These are phyloP conservation scores for Lagodon rhomboides DNA, from an alignment of 2,797 vertebrate species.

Conservation along the genomic window DNA sequence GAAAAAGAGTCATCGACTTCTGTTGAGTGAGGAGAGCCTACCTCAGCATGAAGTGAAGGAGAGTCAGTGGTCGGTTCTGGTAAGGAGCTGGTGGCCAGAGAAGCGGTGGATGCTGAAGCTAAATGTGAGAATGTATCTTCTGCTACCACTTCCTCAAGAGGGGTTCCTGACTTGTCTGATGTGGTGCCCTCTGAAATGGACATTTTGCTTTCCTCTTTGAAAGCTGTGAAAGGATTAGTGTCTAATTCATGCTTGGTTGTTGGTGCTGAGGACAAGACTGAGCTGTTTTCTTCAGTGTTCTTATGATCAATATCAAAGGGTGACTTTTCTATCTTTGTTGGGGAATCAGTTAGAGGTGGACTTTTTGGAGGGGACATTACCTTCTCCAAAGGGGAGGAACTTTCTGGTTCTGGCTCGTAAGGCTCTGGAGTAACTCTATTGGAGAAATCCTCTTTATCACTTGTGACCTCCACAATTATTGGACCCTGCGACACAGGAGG, in stretches of 20 bases:
- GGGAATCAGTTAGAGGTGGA: conserved; percentile 79
- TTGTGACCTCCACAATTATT: conserved; percentile 92
- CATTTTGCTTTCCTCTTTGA: conserved; percentile 98
- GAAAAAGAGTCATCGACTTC: conserved; percentile 99
- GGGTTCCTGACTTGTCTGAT: conserved; percentile 96
- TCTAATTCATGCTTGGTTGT: conserved; percentile 86
- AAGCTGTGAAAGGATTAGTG: conserved; percentile 85
- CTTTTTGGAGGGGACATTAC: conserved; percentile 86
- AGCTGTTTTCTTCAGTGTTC: conserved; percentile 77
- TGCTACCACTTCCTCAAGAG: conserved; percentile 94
- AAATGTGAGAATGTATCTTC: conserved; percentile 98
- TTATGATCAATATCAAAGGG: conserved; percentile 73
- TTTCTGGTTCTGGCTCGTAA: conserved; percentile 88
- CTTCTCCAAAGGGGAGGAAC: conserved; percentile 87
- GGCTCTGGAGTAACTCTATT: conserved; percentile 89
- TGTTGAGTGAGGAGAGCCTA: conserved; percentile 97
- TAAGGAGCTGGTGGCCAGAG: conserved; percentile 95
- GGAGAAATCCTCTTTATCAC: conserved; percentile 90
- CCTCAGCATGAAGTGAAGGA: conserved; percentile 95
- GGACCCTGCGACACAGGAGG: conserved; percentile 84
- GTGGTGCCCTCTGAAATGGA: conserved; percentile 98
- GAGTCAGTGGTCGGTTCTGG: conserved; percentile 97
- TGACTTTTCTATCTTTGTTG: conserved; percentile 81
- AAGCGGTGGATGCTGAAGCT: conserved; percentile 96
- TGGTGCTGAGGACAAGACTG: conserved; percentile 75